phyloP scores from a whole-genome alignment of 2,888 invertebrate species.

The Thereva unica region DNA sequence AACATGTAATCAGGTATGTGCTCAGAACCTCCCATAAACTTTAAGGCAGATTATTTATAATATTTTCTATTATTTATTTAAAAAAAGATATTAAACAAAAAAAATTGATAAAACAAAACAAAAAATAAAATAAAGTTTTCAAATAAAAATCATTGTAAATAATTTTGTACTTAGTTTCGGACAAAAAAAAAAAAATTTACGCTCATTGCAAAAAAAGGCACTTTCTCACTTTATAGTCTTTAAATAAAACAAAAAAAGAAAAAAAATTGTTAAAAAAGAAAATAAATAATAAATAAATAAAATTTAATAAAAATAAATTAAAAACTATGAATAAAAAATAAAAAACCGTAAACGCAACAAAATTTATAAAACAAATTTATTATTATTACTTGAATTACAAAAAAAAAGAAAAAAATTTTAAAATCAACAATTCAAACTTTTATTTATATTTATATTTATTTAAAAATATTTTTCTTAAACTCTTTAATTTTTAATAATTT shows the following conservation, averaged over 20 bases:
- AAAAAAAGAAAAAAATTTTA: too few species aligned
- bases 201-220: constrained; percentile 13
- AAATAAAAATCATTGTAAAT: neutral
- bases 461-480: too few species aligned
- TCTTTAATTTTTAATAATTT: too few species aligned
- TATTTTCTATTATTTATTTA: too few species aligned
- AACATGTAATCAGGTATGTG: too few species aligned
- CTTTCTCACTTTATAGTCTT: constrained; percentile 24
- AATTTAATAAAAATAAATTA: constrained; percentile 6
- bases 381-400: too few species aligned
- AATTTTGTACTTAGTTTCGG: constrained; percentile 20
- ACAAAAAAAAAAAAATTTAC: constrained; percentile 25
- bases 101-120: neutral
- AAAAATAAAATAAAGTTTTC: neutral
- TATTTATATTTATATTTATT: too few species aligned
- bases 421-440: too few species aligned
- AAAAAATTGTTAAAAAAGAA: neutral
- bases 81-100: neutral
- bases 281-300: neutral
- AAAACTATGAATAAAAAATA: constrained; percentile 1
- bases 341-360: neutral
- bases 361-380: neutral
- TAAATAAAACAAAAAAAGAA: neutral
- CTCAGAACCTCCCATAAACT: too few species aligned
- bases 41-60: too few species aligned